Evolutionary conservation across 2,888 invertebrate genomes (phyloP).

Genomic region (Teleogryllus oceanicus): DNA sequence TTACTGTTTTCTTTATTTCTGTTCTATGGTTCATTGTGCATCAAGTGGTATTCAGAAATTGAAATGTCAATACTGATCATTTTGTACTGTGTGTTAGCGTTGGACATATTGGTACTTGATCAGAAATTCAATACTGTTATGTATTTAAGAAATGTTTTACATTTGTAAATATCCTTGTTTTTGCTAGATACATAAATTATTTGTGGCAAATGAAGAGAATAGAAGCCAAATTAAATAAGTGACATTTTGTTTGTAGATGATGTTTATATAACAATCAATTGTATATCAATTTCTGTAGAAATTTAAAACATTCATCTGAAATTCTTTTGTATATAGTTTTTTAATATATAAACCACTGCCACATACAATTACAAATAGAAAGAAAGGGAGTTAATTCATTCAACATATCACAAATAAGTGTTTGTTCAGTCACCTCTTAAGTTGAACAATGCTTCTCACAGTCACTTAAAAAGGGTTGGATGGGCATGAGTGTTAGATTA

Average conservation of each 20-base stretch:
- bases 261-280: constrained; percentile 19
- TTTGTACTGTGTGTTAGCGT: constrained; percentile 5
- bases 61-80: constrained; percentile 10
- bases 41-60: constrained; percentile 3
- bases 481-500: too few species aligned
- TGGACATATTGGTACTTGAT: constrained; percentile 11
- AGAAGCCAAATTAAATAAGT: constrained; percentile 18
- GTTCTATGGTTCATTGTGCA: neutral
- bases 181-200: constrained; percentile 20
- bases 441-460: too few species aligned
- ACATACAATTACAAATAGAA: neutral
- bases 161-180: constrained; percentile 8
- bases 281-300: constrained; percentile 10
- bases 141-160: constrained; percentile 23
- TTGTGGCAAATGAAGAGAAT: neutral
- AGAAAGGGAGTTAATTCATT: neutral
- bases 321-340: constrained; percentile 7
- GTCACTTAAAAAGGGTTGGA: too few species aligned
- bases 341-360: neutral
- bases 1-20: neutral
- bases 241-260: constrained; percentile 20
- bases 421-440: too few species aligned
- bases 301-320: constrained; percentile 18
- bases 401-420: too few species aligned
- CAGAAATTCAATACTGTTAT: constrained; percentile 23